Base-by-base conservation (phyloP, 1,140 invertebrate genomes). In the Bombus turneri region DNA sequence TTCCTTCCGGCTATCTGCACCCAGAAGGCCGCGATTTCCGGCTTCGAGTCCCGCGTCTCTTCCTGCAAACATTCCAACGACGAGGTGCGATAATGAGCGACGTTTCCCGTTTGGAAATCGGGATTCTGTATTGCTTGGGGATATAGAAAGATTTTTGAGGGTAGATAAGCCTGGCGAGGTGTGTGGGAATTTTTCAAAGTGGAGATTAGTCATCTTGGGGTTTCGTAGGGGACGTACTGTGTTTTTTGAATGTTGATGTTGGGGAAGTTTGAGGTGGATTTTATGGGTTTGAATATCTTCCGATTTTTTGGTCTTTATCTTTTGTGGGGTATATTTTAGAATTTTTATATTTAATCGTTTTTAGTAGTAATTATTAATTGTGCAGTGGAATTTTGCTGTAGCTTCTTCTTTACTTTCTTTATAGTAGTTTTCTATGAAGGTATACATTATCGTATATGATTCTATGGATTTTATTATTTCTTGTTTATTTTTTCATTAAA, bases 1-100 rank as follows among this genome's bases (percentile, higher is more conserved):
- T 87, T 83, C 80, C 82, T 91, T 88, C 90, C 82, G 87, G 86
- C 28, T 78, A 64, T 41, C 73, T 25, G 15, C 41, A 13, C 34
- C 12, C 18, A 47, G 39, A 75, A n/a, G 66, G 37, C 59, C 13
- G 72, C 43, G 68, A 37, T 64, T 87, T 87, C 86, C 85, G 88
- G 22, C 71, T 64, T 18, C 43, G 8, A 64, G 31, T 62, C 57
- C 37, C 47, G 66, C 41, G 43, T 59, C 64, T 73, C 64, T 47
- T n/a, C 47, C 68, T 22, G 64, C 47, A 78, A 78, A 87, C 28
- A 80, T 53, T 12, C 12, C 18, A 53, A 37, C n/a, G n/a, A 37
- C 39, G 3, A 75, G 68, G 74, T 59, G 79, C 62, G 75, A 90
- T 90, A 82, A 90, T 62, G 64, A 90, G 59, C 57, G 64, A 89